Evolutionary conservation across 2,888 invertebrate species (phyloP), one percentile per base, ranked within the genome.

Genomic region (Diloba caeruleocephala): DNA sequence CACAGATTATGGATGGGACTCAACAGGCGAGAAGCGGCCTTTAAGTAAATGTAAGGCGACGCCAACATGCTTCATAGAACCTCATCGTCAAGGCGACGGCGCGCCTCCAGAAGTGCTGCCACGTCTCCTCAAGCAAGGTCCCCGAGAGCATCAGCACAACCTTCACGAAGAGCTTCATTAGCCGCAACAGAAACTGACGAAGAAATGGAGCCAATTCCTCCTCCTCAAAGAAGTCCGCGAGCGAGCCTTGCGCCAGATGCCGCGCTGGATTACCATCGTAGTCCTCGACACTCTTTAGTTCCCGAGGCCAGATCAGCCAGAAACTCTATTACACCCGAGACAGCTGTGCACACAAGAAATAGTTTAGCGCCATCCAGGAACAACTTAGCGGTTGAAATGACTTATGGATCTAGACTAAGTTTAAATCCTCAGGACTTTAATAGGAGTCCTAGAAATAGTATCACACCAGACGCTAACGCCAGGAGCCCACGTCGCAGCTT

Each of bases 91-190:
- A 93, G 96, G 44, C 94, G 96, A 61, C 94, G 96, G 12, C 93
- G 96, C 45, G 95, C 96, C 50, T 95, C 96, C 7, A 92, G 96
- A 52, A 95, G 95, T 71, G 95, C 95, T 10, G 95, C 95, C 26
- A 95, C 95, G 3, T 95, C 95, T 1, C 95, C 95, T 0, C 95
- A 95, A 73, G 89, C 94, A 9, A 87, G 94, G 53, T 90, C 94
- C 0, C 91, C 94, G 0, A 82, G 95, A 60, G 92, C 88, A 41
- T 87, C 91, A 21, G 82, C 84, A 23, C 93, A 94, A 51, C 87
- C 87, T 1, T 90, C 93, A 0, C 84, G 95, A 58, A 84, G 95
- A 69, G 95, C 95, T 23, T 95, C 95, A 0, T 81, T 95, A 66
- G 94, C 95, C 44, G 95, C 95, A 60, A 89, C 95, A 58, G 94